These are phyloP conservation scores for Lasioglossum villosulum DNA, from an alignment of 2,888 invertebrate genomes.

Conservation along the genomic window DNA sequence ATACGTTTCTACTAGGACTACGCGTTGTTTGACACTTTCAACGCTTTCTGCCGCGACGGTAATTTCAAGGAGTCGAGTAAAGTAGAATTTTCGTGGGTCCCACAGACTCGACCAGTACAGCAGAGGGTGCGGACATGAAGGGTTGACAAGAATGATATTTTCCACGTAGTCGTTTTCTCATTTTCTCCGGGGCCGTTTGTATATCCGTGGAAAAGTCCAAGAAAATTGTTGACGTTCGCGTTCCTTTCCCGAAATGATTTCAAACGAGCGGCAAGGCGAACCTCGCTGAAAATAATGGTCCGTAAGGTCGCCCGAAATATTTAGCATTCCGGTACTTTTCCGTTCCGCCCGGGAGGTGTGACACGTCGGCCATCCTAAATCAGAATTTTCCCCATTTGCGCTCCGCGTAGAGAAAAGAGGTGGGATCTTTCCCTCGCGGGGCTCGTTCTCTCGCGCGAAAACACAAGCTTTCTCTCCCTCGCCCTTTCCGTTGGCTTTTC, in stretches of 20 bases:
- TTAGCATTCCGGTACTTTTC: constrained; percentile 8
- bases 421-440: constrained; percentile 12
- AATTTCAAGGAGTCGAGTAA: neutral
- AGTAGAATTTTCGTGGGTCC: neutral
- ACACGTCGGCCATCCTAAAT: neutral
- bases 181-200: neutral
- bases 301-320: constrained; percentile 6
- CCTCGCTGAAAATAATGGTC: neutral
- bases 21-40: neutral
- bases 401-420: neutral
- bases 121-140: neutral
- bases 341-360: neutral
- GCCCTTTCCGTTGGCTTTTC: neutral
- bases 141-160: neutral
- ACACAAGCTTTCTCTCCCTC: neutral
- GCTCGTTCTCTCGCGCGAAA: constrained; percentile 17
- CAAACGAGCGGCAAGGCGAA: neutral
- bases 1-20: neutral
- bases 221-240: neutral
- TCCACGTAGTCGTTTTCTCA: neutral
- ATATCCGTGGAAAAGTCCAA: neutral
- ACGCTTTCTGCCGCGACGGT: neutral
- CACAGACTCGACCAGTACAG: neutral
- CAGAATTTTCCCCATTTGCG: neutral
- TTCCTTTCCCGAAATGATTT: neutral